phyloP scores from a whole-genome alignment of 2,888 invertebrate genomes.

The Meteorus cinctellus region DNA sequence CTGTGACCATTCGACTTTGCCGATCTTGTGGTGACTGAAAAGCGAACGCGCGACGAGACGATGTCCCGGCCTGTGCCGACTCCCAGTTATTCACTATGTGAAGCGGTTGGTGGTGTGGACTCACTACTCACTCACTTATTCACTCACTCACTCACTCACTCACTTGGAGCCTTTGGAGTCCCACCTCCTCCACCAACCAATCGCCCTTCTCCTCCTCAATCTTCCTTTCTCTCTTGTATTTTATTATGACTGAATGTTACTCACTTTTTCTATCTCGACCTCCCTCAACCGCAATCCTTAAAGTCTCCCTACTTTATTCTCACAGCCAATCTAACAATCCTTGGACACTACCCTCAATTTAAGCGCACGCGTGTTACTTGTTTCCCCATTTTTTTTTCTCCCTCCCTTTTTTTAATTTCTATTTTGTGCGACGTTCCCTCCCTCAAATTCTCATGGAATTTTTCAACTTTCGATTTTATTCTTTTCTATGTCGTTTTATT shows the following conservation, averaged over 20 bases:
- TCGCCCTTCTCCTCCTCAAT: slow-evolving; percentile 11
- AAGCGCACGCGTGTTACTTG: slow-evolving; percentile 43
- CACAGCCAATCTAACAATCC: slow-evolving; percentile 46
- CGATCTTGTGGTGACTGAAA: slow-evolving; percentile 73
- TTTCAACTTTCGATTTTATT: no score
- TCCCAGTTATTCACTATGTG: slow-evolving; percentile 68
- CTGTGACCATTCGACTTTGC: slow-evolving; percentile 71
- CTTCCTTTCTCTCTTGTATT: slow-evolving; percentile 28
- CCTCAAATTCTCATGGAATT: no score
- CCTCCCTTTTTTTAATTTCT: not conserved
- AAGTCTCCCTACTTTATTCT: not conserved
- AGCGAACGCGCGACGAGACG: slow-evolving; percentile 6
- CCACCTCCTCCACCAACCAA: slow-evolving; percentile 55
- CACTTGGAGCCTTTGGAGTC: slow-evolving; percentile 46
- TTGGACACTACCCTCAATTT: slow-evolving; percentile 48
- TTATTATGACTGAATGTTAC: slow-evolving; percentile 45
- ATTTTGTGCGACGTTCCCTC: not conserved
- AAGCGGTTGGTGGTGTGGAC: slow-evolving; percentile 53
- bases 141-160: slow-evolving; percentile 59
- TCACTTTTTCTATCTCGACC: slow-evolving; percentile 42
- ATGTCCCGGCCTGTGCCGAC: slow-evolving; percentile 61
- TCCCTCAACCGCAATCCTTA: slow-evolving; percentile 2
- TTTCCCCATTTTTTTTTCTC: not conserved
- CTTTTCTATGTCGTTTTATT: no score
- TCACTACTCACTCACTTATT: slow-evolving; percentile 63